Percentiles rank a stretch among this genome's conserved stretches.
Evolutionary conservation across 1,140 invertebrate genomes (phyloP).

Genomic region (Drosophila repletoides): DNA sequence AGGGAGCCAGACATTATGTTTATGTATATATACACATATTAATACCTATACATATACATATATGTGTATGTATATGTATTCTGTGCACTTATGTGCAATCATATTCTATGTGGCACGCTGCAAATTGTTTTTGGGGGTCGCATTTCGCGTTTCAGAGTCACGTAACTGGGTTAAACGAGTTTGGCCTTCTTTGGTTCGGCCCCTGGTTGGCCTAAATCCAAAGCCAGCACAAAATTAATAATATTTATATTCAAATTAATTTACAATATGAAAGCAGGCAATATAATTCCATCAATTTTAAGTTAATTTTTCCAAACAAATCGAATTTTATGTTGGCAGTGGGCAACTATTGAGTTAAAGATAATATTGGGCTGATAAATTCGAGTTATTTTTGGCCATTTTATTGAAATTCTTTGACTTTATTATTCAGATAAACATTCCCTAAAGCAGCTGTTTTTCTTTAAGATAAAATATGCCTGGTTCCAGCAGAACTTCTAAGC

Average conservation of each 20-base stretch:
- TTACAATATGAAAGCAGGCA: neutral
- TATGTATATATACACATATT: neutral
- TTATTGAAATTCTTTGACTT: no score
- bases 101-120: constrained; percentile 57
- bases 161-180: constrained; percentile 66
- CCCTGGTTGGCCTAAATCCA: constrained; percentile 32
- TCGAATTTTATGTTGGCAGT: no score
- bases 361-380: no score
- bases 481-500: no score
- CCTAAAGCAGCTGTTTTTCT: no score
- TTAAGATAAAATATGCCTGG: no score
- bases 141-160: constrained; percentile 71
- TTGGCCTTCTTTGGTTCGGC: constrained; percentile 54
- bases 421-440: no score
- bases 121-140: constrained; percentile 71
- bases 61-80: constrained; percentile 44
- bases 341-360: no score
- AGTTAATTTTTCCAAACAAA: neutral
- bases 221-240: constrained; percentile 1
- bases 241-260: no score
- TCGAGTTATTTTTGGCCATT: no score
- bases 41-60: neutral
- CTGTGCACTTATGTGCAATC: constrained; percentile 60
- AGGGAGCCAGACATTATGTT: constrained; percentile 5
- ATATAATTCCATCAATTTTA: neutral